Base-by-base conservation (phyloP, 2,888 invertebrate genomes). In the Chironomus tentans region DNA sequence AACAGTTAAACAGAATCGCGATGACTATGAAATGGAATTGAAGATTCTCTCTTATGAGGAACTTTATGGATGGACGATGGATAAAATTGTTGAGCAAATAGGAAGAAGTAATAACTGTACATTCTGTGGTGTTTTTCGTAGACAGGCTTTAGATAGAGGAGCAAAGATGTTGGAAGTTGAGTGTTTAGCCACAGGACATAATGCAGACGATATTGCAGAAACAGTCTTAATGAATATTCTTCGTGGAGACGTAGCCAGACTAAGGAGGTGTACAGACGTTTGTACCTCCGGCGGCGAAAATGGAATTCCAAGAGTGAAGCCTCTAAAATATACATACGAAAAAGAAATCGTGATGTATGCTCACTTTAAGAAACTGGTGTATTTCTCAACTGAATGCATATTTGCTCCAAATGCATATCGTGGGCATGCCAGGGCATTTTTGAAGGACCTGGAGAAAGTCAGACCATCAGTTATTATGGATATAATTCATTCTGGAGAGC, bases 341-440 rank as follows among this genome's bases (percentile, higher is more conserved):
- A 98, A 98, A 82, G 99, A 99, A 86, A 99, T 99, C 81, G 99
- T 98, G 0, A 96, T 98, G 95, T 98, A 99, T 85, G 98, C 99
- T 0, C 95, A 98, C 82, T 98, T 94, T 82, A 95, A 95, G 82
- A 93, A 94, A 81, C 85, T 99, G 38, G 91, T 98, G 7, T 99
- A 99, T 83, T 99, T 99, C 84, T 98, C 98, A 2, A 99, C 99
- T 0, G 99, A 99, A 84, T 99, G 99, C 85, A 91, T 97, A 70
- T 99, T 98, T 86, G 95, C 98, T 2, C 99, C 99, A 0, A 97
- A 99, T 85, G 98, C 99, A 0, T 98, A 98, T 83, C 88, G 97
- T 80, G 97, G 97, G 0, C 92, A 97, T 83, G 96, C 95, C 0
- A 85, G 98, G 79, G 89, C 93, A 0, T 90, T 93, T 80, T 87